phyloP scores from a whole-genome alignment of 2,113 vertebrate species.

The Plotosus lineatus region DNA sequence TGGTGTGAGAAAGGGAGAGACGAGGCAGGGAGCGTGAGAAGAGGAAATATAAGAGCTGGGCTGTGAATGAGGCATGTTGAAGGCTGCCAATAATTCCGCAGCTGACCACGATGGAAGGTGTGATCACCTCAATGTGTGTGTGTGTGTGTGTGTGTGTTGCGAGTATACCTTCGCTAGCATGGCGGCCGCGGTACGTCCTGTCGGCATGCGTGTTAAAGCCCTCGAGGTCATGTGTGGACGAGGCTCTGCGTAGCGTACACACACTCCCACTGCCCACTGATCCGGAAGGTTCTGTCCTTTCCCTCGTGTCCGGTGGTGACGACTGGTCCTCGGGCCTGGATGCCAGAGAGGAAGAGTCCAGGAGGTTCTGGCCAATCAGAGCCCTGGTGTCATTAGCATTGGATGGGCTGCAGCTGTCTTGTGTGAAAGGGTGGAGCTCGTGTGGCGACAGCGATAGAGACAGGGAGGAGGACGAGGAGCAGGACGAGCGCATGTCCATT shows the following conservation, averaged over 20 bases:
- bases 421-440: conserved; percentile 86
- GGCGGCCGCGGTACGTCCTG: conserved; percentile 86
- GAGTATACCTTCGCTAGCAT: conserved; percentile 91
- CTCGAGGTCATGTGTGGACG: conserved; percentile 93
- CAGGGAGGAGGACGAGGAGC: conserved; percentile 44
- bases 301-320: conserved; percentile 89
- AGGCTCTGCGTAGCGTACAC: conserved; percentile 89
- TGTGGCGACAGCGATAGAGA: conserved; percentile 61
- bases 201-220: conserved; percentile 83
- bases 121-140: background rate
- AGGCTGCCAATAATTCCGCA: background rate
- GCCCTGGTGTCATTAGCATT: conserved; percentile 93
- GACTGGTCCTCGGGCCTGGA: conserved; percentile 94
- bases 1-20: conserved; percentile 63
- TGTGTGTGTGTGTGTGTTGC: background rate
- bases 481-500: conserved; percentile 54
- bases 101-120: background rate
- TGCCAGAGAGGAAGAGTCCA: conserved; percentile 82
- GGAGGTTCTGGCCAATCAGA: conserved; percentile 83
- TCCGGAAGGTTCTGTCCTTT: conserved; percentile 79
- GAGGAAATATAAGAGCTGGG: background rate
- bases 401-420: conserved; percentile 89
- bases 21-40: conserved; percentile 10
- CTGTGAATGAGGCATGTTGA: background rate
- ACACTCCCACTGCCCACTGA: conserved; percentile 73